Percentiles rank a stretch among this genome's conserved stretches.
phyloP scores from a whole-genome alignment of 1,140 invertebrate genomes.

The Drosophila malerkotliana region DNA sequence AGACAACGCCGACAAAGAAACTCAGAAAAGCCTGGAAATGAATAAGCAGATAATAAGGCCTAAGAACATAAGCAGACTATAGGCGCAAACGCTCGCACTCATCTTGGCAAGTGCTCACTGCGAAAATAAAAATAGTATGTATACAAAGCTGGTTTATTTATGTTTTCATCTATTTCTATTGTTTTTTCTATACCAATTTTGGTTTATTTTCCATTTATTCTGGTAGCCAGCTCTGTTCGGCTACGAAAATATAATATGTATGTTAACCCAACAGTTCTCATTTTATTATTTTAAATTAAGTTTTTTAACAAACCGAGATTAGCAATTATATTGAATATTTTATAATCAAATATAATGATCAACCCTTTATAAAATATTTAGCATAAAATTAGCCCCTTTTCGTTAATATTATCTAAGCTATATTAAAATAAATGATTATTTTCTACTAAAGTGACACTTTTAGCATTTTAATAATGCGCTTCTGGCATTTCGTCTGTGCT shows the following conservation, averaged over 20 bases:
- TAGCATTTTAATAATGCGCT: not conserved
- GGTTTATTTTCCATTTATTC: too few relatives aligned
- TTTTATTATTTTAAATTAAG: too few relatives aligned
- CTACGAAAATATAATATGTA: too few relatives aligned
- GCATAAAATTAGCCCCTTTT: not conserved
- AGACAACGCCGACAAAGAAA: not conserved
- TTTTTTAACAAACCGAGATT: too few relatives aligned
- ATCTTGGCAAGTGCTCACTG: slow-evolving; percentile 17
- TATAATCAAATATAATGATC: too few relatives aligned
- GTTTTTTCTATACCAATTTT: not conserved
- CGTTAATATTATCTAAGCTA: too few relatives aligned
- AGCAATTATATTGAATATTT: not conserved
- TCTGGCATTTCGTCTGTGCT: not conserved
- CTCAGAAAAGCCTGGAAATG: slow-evolving; percentile 17
- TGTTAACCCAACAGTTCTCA: too few relatives aligned
- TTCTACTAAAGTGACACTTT: not conserved
- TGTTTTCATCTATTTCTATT: not conserved
- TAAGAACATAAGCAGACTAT: slow-evolving; percentile 54
- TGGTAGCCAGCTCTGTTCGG: too few relatives aligned
- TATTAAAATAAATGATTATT: not conserved
- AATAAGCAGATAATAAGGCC: slow-evolving; percentile 59
- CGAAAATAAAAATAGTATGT: not conserved
- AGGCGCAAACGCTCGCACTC: slow-evolving; percentile 11
- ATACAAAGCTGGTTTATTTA: not conserved
- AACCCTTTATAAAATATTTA: not conserved